Conservation (phyloP, 2,113 vertebrate species). For the Cavia porcellus region DNA sequence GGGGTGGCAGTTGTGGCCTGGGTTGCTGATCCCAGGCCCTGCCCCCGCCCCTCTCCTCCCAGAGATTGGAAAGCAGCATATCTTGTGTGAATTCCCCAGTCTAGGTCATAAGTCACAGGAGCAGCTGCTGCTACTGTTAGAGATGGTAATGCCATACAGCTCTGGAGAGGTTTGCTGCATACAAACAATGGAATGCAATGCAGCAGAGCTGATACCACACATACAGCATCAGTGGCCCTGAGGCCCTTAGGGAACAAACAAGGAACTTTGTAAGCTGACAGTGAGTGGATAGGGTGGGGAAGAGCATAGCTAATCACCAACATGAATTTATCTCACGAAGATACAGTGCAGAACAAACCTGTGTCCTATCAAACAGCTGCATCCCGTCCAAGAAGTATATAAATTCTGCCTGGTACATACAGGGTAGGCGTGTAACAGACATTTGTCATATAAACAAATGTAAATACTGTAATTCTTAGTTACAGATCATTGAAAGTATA, state of each 20-base stretch:
- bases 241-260: neutral
- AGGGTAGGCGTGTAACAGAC: neutral
- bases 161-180: neutral
- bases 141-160: neutral
- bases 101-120: neutral
- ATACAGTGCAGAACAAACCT: neutral
- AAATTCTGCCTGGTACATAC: neutral
- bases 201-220: neutral
- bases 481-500: neutral
- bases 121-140: neutral
- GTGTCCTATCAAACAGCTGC: neutral
- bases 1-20: neutral
- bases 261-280: neutral
- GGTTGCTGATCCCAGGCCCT: neutral
- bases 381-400: neutral
- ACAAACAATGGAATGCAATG: neutral
- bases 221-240: neutral
- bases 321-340: neutral
- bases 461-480: neutral
- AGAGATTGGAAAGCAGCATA: neutral
- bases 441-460: neutral
- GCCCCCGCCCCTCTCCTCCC: neutral
- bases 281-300: neutral
- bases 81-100: constrained; percentile 16
- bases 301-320: neutral